Conservation (phyloP, 2,888 invertebrate genomes). For the Erebia aethiops region DNA sequence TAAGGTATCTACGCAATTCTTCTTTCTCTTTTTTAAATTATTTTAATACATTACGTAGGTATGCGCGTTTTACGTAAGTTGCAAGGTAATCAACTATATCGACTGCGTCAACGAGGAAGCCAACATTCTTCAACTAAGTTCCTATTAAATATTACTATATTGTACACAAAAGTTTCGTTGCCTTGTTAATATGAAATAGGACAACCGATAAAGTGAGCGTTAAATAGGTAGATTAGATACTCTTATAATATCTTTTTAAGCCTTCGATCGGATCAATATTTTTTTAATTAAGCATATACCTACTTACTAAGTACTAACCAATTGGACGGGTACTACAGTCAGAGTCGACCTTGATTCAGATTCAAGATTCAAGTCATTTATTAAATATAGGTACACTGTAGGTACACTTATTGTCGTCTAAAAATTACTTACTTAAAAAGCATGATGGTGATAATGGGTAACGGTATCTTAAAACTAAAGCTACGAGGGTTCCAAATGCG, state of each 20-base stretch:
- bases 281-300: neutral
- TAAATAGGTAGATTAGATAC: neutral
- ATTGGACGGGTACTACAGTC: neutral
- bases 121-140: constrained; percentile 6
- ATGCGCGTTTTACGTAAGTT: constrained; percentile 26
- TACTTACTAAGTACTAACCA: no score
- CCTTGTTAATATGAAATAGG: neutral
- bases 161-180: neutral
- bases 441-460: no score
- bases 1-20: neutral
- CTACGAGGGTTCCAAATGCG: no score
- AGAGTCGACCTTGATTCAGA: no score
- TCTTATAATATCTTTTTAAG: neutral
- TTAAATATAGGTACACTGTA: no score
- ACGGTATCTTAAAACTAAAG: no score
- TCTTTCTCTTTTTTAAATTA: constrained; percentile 13
- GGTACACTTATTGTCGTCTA: no score
- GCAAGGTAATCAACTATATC: constrained; percentile 32
- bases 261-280: neutral
- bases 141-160: neutral
- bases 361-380: no score
- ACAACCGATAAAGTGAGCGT: neutral
- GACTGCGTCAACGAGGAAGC: constrained; percentile 29
- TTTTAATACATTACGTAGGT: constrained; percentile 18
- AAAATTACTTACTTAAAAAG: no score